phyloP scores from a whole-genome alignment of 2,113 vertebrate species.

The Sminthopsis crassicaudata region DNA sequence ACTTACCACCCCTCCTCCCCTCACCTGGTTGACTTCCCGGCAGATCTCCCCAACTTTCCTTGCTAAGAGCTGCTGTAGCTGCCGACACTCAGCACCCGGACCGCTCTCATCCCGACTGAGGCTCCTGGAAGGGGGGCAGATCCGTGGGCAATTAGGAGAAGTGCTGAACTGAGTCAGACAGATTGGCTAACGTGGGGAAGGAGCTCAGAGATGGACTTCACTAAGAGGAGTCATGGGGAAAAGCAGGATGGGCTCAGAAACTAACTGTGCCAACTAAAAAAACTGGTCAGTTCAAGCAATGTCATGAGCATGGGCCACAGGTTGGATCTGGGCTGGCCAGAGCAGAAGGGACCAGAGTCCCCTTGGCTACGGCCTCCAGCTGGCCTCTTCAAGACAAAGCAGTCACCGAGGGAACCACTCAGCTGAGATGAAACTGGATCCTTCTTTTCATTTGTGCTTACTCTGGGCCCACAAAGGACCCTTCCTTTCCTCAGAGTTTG shows the following conservation, averaged over 20 bases:
- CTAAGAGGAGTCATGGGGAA: background rate
- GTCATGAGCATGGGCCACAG: background rate
- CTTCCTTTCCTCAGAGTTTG: background rate
- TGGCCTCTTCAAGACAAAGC: background rate
- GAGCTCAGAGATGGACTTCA: background rate
- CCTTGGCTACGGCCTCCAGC: background rate
- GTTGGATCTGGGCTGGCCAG: background rate
- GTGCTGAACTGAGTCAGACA: background rate
- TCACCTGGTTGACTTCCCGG: constrained; percentile 96
- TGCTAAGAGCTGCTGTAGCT: constrained; percentile 91
- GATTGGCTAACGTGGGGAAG: constrained; percentile 7
- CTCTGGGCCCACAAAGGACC: background rate
- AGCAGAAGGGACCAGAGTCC: background rate
- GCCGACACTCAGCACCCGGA: constrained; percentile 87
- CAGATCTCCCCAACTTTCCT: constrained; percentile 96
- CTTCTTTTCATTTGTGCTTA: background rate
- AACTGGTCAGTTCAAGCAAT: background rate
- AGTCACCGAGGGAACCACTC: background rate
- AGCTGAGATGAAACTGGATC: background rate
- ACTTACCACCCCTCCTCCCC: background rate
- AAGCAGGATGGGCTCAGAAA: background rate
- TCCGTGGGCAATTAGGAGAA: background rate
- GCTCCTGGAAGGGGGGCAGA: constrained; percentile 63
- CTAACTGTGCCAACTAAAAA: background rate
- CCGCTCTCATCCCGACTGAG: constrained; percentile 84